These are phyloP conservation scores for Rhodeus uyekii DNA, from an alignment of 2,797 vertebrate species.

Conservation along the genomic window DNA sequence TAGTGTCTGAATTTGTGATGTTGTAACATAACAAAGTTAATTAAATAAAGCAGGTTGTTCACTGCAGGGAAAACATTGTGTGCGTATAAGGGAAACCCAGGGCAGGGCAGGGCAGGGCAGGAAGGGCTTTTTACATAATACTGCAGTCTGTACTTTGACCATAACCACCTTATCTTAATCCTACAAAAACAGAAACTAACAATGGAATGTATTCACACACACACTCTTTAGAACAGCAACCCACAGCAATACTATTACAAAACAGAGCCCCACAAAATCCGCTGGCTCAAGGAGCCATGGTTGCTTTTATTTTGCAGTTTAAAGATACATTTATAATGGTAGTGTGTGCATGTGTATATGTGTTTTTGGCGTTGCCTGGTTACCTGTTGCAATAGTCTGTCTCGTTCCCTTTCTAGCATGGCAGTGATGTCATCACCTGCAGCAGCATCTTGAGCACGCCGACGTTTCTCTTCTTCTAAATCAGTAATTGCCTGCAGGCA, in stretches of 20 bases:
- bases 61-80: conserved; percentile 1
- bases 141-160: conserved; percentile 62
- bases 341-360: conserved; percentile 24
- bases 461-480: conserved; percentile 89
- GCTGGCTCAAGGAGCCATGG: not conserved
- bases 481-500: conserved; percentile 88
- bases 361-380: conserved; percentile 47
- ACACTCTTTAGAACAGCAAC: conserved; percentile 70
- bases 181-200: conserved; percentile 64
- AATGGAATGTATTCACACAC: conserved; percentile 21
- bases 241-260: conserved; percentile 55
- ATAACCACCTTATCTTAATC: conserved; percentile 74
- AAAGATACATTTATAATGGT: not conserved
- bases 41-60: not conserved
- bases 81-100: conserved; percentile 2
- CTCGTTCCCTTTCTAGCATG: conserved; percentile 91
- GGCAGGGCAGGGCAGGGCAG: conserved; percentile 24
- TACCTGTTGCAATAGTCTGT: conserved; percentile 94
- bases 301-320: not conserved
- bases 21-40: not conserved
- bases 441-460: conserved; percentile 84
- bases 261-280: conserved; percentile 29
- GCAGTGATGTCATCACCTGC: conserved; percentile 91
- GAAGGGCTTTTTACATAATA: conserved; percentile 50
- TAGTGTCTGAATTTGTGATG: not conserved